Conservation (phyloP, 2,113 vertebrate species). For the Antidorcas marsupialis region DNA sequence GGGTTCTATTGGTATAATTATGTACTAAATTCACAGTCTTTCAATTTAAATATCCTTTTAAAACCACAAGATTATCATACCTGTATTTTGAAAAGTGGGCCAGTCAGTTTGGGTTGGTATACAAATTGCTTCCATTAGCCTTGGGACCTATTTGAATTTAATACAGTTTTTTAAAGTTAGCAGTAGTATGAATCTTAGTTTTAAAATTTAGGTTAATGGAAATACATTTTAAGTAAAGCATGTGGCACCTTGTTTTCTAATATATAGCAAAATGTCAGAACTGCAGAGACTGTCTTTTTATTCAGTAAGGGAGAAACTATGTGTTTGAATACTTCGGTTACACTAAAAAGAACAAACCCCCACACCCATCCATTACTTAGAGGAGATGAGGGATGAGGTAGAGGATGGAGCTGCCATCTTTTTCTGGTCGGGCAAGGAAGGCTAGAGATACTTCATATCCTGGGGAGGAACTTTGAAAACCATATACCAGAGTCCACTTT, state of each 20-base stretch:
- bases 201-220: conserved; percentile 85
- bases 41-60: conserved; percentile 93
- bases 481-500: neutral
- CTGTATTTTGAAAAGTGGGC: conserved; percentile 89
- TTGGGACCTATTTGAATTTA: conserved; percentile 90
- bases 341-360: neutral
- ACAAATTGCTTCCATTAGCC: conserved; percentile 91
- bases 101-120: conserved; percentile 88
- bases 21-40: conserved; percentile 90
- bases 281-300: conserved; percentile 75
- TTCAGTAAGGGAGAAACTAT: conserved; percentile 56
- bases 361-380: neutral
- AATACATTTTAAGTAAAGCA: conserved; percentile 82
- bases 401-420: neutral
- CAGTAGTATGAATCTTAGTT: conserved; percentile 82
- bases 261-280: conserved; percentile 77
- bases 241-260: conserved; percentile 81
- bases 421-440: neutral
- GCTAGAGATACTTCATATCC: neutral
- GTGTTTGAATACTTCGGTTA: conserved; percentile 53
- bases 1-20: conserved; percentile 92
- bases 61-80: conserved; percentile 88
- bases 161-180: conserved; percentile 85
- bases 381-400: neutral
- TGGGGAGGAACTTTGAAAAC: neutral